These are phyloP conservation scores for Graphium colonna DNA, from an alignment of 2,888 invertebrate species.

Conservation along the genomic window DNA sequence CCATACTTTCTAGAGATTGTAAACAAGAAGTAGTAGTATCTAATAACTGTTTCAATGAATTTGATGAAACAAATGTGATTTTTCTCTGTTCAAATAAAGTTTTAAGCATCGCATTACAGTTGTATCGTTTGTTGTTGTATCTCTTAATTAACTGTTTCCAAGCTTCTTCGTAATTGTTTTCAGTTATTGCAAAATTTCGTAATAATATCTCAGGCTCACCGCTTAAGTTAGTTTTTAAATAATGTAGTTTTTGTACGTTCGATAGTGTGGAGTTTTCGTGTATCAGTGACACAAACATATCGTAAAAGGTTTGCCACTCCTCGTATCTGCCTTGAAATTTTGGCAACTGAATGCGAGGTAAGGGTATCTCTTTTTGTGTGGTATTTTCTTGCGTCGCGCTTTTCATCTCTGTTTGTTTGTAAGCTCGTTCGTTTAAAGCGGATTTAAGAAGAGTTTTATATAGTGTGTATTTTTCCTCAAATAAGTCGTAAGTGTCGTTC, in stretches of 20 bases:
- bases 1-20: conserved; percentile 26
- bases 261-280: conserved; percentile 24
- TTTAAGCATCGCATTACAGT: conserved; percentile 27
- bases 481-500: too few relatives aligned
- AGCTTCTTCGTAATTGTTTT: conserved; percentile 27
- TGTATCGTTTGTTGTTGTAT: conserved; percentile 30
- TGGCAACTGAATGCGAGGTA: background rate
- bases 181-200: conserved; percentile 26
- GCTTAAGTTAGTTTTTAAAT: conserved; percentile 28
- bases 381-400: too few relatives aligned
- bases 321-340: background rate
- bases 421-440: too few relatives aligned
- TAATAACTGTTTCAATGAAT: conserved; percentile 16
- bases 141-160: conserved; percentile 27
- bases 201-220: conserved; percentile 28
- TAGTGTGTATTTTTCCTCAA: too few relatives aligned
- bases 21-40: conserved; percentile 28
- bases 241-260: conserved; percentile 30
- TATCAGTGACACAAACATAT: conserved; percentile 27
- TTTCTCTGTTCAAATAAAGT: conserved; percentile 24
- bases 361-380: background rate
- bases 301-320: conserved; percentile 8
- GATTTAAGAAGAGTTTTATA: too few relatives aligned
- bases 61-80: conserved; percentile 6
- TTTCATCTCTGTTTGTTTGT: too few relatives aligned